These are phyloP conservation scores for Boulengerochromis microlepis DNA, from an alignment of 2,113 vertebrate species.

Conservation along the genomic window DNA sequence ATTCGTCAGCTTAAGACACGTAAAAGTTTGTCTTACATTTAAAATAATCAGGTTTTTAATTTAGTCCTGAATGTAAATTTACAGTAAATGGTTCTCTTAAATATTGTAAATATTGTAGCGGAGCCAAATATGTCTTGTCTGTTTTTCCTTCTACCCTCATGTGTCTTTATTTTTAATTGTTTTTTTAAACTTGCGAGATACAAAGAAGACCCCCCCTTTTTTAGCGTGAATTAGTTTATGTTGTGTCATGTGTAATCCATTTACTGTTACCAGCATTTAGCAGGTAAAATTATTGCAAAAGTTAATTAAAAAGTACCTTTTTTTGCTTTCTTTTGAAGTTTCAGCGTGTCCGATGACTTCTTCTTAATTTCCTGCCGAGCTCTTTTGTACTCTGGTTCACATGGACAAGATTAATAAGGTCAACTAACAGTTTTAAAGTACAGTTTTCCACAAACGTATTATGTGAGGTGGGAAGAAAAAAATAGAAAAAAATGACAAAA, in stretches of 20 bases:
- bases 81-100: neutral
- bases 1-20: neutral
- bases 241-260: neutral
- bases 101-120: neutral
- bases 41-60: neutral
- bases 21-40: neutral
- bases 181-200: neutral
- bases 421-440: neutral
- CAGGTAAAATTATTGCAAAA: neutral
- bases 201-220: neutral
- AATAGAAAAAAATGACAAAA: neutral
- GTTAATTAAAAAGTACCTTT: slow-evolving; percentile 78
- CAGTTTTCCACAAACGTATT: neutral
- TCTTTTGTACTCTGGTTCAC: slow-evolving; percentile 85
- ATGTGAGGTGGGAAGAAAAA: neutral
- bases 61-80: neutral
- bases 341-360: slow-evolving; percentile 92
- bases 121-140: neutral
- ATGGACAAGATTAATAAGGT: neutral
- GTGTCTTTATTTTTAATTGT: neutral
- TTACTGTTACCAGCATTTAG: neutral
- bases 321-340: slow-evolving; percentile 95
- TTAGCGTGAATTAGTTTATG: rapidly evolving
- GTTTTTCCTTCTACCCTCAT: neutral
- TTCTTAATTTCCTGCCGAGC: slow-evolving; percentile 97